phyloP scores from a whole-genome alignment of 2,888 invertebrate genomes.

The Volucella bombylans region DNA sequence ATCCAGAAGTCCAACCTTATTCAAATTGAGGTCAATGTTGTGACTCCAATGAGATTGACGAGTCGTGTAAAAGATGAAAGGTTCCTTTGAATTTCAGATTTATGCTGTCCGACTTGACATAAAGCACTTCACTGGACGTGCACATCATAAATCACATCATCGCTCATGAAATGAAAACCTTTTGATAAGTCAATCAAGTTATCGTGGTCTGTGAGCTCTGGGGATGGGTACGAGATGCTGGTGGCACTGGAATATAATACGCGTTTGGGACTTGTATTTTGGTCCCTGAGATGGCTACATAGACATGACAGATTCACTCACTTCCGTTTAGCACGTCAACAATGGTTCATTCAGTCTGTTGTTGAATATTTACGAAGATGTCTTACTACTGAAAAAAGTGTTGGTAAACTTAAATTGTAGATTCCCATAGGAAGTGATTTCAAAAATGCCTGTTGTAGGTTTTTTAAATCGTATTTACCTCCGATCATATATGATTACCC shows the following conservation, averaged over 20 bases:
- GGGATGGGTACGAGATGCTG: slow-evolving; percentile 4
- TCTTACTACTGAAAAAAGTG: not conserved
- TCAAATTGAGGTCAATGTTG: slow-evolving; percentile 73
- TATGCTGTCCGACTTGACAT: slow-evolving; percentile 73
- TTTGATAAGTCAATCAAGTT: slow-evolving; percentile 73
- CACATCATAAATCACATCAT: slow-evolving; percentile 72
- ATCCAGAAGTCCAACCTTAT: slow-evolving; percentile 64
- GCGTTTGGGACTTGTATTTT: not conserved
- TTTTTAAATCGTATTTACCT: no score
- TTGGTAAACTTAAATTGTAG: no score
- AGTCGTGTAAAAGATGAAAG: slow-evolving; percentile 73
- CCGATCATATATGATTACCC: no score
- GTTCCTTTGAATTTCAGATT: slow-evolving; percentile 72
- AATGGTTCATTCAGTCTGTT: not conserved
- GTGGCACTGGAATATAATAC: slow-evolving; percentile 18
- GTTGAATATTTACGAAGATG: slow-evolving; percentile 25
- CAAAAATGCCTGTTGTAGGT: no score
- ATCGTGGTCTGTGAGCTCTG: slow-evolving; percentile 14
- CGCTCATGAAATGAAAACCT: slow-evolving; percentile 67
- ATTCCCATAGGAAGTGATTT: no score
- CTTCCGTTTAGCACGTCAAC: slow-evolving; percentile 59
- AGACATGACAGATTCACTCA: slow-evolving; percentile 61
- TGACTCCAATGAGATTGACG: slow-evolving; percentile 74
- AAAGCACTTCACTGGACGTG: slow-evolving; percentile 67
- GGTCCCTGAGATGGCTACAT: not conserved